Evolutionary conservation across 2,113 vertebrate species (phyloP).

Genomic region (Stegastes partitus): DNA sequence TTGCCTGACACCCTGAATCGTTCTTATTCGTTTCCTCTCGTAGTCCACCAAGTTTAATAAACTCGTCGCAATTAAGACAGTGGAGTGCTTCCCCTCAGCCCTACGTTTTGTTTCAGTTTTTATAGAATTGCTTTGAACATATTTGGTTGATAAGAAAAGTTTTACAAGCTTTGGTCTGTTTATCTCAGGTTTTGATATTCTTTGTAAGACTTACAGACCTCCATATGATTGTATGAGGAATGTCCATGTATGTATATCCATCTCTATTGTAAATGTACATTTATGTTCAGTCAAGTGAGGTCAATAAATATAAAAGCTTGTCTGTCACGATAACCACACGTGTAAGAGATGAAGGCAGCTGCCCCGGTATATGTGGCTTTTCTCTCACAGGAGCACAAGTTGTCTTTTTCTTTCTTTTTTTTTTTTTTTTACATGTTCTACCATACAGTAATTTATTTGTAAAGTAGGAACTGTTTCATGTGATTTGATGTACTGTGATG

Average conservation of each 20-base stretch:
- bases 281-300: conserved; percentile 60
- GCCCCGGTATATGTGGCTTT: conserved; percentile 70
- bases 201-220: conserved; percentile 75
- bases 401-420: conserved; percentile 61
- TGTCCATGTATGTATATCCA: conserved; percentile 69
- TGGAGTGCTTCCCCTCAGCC: conserved; percentile 49
- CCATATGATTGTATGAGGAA: conserved; percentile 74
- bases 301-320: conserved; percentile 48
- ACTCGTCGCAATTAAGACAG: conserved; percentile 28
- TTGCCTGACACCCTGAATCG: conserved; percentile 58
- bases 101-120: conserved; percentile 48
- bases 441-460: conserved; percentile 81
- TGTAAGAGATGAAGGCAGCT: conserved; percentile 71
- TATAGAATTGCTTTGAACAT: conserved; percentile 55
- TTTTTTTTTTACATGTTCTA: conserved; percentile 70
- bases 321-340: conserved; percentile 51
- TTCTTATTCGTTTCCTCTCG: conserved; percentile 69
- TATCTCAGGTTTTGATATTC: conserved; percentile 81
- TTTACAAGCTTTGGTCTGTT: conserved; percentile 73
- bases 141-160: conserved; percentile 55
- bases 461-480: conserved; percentile 74
- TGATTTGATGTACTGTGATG: conserved; percentile 74
- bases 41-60: conserved; percentile 48
- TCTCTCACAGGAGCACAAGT: conserved; percentile 62
- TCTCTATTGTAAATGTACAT: conserved; percentile 67